Evolutionary conservation across 2,797 vertebrate genomes (phyloP).

Genomic region (Trematomus bernacchii): DNA sequence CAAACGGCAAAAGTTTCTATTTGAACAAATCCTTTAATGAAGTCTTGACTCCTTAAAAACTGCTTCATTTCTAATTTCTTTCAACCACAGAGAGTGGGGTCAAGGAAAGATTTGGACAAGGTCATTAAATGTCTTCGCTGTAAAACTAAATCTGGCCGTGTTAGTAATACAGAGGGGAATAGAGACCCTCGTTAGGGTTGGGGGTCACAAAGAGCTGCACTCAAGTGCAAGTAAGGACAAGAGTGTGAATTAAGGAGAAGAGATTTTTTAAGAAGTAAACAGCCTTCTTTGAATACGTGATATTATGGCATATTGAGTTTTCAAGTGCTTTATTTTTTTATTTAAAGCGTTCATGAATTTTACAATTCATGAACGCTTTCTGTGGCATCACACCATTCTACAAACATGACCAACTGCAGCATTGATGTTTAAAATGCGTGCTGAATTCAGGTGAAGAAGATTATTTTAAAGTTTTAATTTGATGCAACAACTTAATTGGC

Average conservation of each 20-base stretch:
- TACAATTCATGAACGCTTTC: too few relatives aligned
- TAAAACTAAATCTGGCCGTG: conserved; percentile 53
- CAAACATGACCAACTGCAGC: too few relatives aligned
- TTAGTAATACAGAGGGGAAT: conserved; percentile 47
- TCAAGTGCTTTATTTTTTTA: too few relatives aligned
- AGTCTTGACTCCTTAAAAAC: conserved; percentile 18
- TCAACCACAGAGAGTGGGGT: conserved; percentile 31
- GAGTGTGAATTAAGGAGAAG: conserved; percentile 7
- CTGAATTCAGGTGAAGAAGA: too few relatives aligned
- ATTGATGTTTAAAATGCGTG: too few relatives aligned
- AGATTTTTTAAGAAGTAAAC: conserved; percentile 21
- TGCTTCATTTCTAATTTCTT: conserved; percentile 41
- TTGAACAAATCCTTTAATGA: background rate
- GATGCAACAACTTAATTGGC: too few relatives aligned
- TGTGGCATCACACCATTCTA: too few relatives aligned
- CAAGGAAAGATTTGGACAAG: conserved; percentile 40
- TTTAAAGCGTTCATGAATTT: too few relatives aligned
- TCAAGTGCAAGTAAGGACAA: background rate
- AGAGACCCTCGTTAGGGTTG: conserved; percentile 30
- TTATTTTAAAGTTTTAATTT: too few relatives aligned
- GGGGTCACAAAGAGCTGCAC: conserved; percentile 36
- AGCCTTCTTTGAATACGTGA: background rate
- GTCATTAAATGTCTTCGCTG: conserved; percentile 56
- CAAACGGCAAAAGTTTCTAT: background rate
- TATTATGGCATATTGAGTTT: conserved; percentile 27